These are phyloP conservation scores for Xylota sylvarum DNA, from an alignment of 2,888 invertebrate genomes.

Conservation along the genomic window DNA sequence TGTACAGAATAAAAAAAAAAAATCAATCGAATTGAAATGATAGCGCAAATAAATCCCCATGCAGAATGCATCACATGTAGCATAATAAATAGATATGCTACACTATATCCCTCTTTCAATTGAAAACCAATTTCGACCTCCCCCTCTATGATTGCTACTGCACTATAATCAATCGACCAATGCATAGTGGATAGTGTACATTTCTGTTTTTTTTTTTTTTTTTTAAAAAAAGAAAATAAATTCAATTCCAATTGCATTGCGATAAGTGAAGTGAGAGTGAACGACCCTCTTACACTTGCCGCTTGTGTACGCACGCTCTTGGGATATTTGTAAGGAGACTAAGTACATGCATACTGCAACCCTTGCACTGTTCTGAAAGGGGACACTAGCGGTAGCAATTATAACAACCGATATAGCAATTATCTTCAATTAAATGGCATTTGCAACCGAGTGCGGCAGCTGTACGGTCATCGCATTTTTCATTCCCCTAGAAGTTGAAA, in stretches of 20 bases:
- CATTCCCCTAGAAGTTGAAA: neutral
- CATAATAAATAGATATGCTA: too few relatives aligned
- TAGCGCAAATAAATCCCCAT: too few relatives aligned
- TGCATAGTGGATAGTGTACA: neutral
- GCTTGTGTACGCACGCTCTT: neutral
- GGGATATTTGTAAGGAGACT: neutral
- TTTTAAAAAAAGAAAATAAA: neutral
- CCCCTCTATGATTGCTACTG: neutral
- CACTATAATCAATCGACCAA: conserved; percentile 4
- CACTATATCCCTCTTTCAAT: too few relatives aligned
- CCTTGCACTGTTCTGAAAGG: neutral
- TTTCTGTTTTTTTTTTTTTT: neutral
- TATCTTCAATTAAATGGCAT: conserved; percentile 60
- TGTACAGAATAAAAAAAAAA: too few relatives aligned
- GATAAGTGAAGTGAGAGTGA: neutral
- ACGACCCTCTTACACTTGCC: neutral
- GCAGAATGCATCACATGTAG: too few relatives aligned
- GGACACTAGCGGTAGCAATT: conserved; percentile 27
- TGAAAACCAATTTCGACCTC: neutral
- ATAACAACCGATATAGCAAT: conserved; percentile 53
- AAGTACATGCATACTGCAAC: neutral
- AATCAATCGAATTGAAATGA: too few relatives aligned
- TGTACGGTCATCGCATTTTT: conserved; percentile 12
- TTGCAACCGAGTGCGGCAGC: conserved; percentile 13
- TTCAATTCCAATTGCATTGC: conserved; percentile 8